These are phyloP conservation scores for Halictus ligatus DNA, from an alignment of 2,888 invertebrate species.

Conservation along the genomic window DNA sequence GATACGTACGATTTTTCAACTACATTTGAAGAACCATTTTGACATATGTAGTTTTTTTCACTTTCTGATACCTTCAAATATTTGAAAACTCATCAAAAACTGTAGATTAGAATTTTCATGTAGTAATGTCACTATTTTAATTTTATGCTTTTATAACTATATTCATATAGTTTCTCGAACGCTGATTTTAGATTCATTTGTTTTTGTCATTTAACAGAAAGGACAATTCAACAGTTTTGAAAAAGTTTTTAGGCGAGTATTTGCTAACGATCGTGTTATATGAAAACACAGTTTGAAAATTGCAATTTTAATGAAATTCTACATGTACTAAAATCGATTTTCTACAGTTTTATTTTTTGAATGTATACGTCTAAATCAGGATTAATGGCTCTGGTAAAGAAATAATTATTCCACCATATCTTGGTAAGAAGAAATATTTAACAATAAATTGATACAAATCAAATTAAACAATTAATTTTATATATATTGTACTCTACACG, in stretches of 20 bases:
- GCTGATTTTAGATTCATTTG: not conserved
- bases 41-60: slow-evolving; percentile 40
- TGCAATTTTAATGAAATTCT: slow-evolving; percentile 1
- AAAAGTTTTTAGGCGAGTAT: not conserved
- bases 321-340: not conserved
- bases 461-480: not conserved
- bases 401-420: not conserved
- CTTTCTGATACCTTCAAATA: slow-evolving; percentile 46
- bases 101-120: not conserved
- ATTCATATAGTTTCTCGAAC: not conserved
- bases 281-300: not conserved
- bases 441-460: not conserved
- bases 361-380: not conserved
- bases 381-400: not conserved
- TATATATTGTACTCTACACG: not conserved
- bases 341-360: not conserved
- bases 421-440: not conserved
- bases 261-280: slow-evolving; percentile 3
- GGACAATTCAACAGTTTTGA: not conserved
- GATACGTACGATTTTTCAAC: slow-evolving; percentile 56
- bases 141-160: not conserved
- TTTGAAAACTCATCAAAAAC: slow-evolving; percentile 14
- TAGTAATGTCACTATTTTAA: not conserved
- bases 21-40: slow-evolving; percentile 60
- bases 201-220: not conserved